A percentile compares a stretch with the other conserved stretches of the same genome.
Evolutionary conservation across 2,113 vertebrate genomes (phyloP).

Genomic region (Nothocercus julius): DNA sequence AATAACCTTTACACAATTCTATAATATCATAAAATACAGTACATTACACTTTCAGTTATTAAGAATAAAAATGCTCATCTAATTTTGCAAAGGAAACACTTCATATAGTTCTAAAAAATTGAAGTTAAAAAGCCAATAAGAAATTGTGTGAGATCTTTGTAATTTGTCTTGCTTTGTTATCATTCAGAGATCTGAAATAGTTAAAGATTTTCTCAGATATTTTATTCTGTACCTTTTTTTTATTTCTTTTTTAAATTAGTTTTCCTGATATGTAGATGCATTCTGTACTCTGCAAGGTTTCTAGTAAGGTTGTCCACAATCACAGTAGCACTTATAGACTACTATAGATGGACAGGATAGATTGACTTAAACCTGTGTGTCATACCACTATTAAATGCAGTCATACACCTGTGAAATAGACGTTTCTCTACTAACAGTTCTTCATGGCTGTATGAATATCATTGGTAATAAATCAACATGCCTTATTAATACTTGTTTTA

Average conservation of each 20-base stretch:
- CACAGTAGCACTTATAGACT: not conserved
- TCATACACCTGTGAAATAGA: not conserved
- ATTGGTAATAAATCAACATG: not conserved
- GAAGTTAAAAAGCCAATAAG: not conserved
- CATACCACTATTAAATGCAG: not conserved
- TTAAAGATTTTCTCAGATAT: slow-evolving; percentile 27
- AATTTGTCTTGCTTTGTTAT: slow-evolving; percentile 45
- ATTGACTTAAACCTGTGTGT: not conserved
- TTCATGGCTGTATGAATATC: not conserved
- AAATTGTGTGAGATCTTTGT: slow-evolving; percentile 2
- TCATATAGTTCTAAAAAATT: not conserved
- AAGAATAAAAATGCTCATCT: slow-evolving; percentile 52
- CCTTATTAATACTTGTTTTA: not conserved
- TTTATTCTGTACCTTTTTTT: not conserved
- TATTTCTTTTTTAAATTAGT: slow-evolving; percentile 18
- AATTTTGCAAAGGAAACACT: slow-evolving; percentile 33
- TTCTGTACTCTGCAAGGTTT: not conserved
- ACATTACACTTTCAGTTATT: slow-evolving; percentile 46
- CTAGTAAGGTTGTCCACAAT: not conserved
- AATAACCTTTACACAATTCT: slow-evolving; percentile 65
- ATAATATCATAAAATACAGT: slow-evolving; percentile 48
- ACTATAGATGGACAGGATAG: not conserved
- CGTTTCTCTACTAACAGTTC: not conserved
- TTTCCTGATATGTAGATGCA: not conserved
- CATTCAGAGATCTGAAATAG: slow-evolving; percentile 31